Base-by-base conservation (phyloP, 2,113 vertebrate genomes). In the Notiomystis cincta region DNA sequence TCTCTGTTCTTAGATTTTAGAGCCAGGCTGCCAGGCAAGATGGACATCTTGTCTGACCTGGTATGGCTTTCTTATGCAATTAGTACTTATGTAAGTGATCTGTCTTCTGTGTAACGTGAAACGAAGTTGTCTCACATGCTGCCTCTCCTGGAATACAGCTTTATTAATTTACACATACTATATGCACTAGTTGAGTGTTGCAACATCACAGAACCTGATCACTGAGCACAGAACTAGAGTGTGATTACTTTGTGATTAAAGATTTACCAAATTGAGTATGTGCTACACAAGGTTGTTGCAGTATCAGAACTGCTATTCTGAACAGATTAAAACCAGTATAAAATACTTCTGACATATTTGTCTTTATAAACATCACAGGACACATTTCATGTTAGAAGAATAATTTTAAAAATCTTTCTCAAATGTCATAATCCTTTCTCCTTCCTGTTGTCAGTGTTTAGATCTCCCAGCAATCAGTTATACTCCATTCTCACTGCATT, bases 1-100 rank as follows among this genome's bases (percentile, higher is more conserved):
- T 75, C 45, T 66, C 38, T 54, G 28, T 42, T 87, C 53, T 50
- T 88, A 42, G 50, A 38, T 80, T 86, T 90, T 92, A 66, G 47
- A 73, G 51, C 37, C 27, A 37, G 44, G 57, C 57, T 75, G 28
- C 45, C 69, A 57, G 78, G n/a, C 31, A 73, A 80, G 86, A 50
- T 70, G 90, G 62, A 73, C 79, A 77, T 90, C 38, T 86, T 4
- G 1, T 83, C 71, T 90, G 90, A 86, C 82, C 86, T 58, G 67
- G 25, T 73, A 40, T 0, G 4, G 82, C 90, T 95, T 95, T 89
- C 90, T 90, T 92, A 50, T 22, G 86, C 94, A 77, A 50, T 83
- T 96, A 83, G 67, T 83, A 40, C 90, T 91, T 94, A 56, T 67
- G 93, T 90, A 86, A 97, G 71, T 92, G 77, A 96, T 88, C 82